Conservation (phyloP, 1,140 invertebrate genomes). For the Ceratosolen solmsi region DNA sequence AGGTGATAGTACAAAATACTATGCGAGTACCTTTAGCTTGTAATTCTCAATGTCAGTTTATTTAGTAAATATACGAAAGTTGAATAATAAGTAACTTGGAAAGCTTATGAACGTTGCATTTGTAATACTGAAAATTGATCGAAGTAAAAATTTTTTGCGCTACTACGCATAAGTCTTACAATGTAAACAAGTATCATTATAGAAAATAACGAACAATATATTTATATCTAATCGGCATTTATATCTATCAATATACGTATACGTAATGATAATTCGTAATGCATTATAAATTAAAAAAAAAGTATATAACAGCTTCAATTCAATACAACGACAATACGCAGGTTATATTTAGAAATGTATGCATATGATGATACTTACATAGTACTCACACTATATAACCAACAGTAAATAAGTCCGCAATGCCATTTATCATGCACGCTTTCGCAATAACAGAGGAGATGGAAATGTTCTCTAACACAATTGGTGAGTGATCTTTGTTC, state of each 20-base stretch:
- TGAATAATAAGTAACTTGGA: background rate
- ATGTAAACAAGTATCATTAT: conserved; percentile 28
- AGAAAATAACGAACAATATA: conserved; percentile 27
- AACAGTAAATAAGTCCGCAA: conserved; percentile 49
- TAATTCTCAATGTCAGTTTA: background rate
- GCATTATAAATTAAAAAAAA: conserved; percentile 31
- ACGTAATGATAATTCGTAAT: conserved; percentile 29
- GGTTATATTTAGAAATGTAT: conserved; percentile 11
- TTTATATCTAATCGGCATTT: conserved; percentile 22
- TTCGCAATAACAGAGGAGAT: conserved; percentile 67
- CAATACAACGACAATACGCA: conserved; percentile 1
- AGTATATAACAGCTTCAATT: conserved; percentile 35
- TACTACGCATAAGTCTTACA: conserved; percentile 4
- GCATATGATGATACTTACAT: conserved; percentile 28
- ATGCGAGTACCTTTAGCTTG: background rate
- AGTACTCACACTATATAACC: conserved; percentile 27
- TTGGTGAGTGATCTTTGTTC: conserved; percentile 67
- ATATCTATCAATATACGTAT: conserved; percentile 1
- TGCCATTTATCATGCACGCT: conserved; percentile 64
- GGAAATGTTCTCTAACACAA: conserved; percentile 70
- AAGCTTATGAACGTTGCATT: background rate
- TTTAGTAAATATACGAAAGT: background rate
- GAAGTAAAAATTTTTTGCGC: conserved; percentile 1
- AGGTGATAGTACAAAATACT: background rate
- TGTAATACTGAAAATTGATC: background rate